phyloP scores from a whole-genome alignment of 2,113 vertebrate species.

The Aleadryas rufinucha region DNA sequence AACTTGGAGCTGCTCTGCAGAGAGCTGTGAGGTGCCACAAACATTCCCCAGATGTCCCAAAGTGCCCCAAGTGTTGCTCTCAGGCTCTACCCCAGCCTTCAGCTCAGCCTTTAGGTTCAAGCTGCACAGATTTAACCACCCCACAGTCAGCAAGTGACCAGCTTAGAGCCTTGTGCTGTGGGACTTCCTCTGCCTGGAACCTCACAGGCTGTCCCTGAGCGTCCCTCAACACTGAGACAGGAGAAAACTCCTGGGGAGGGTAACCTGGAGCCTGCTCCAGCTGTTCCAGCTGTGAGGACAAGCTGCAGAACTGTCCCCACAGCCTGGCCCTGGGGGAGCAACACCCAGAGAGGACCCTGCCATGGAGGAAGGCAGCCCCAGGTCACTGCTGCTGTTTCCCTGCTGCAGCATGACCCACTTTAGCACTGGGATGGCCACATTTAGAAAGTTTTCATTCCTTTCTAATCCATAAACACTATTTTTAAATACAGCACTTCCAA shows the following conservation, averaged over 20 bases:
- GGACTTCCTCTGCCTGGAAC: neutral
- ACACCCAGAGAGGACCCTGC: neutral
- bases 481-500: neutral
- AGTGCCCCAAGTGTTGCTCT: neutral
- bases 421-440: neutral
- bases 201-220: neutral
- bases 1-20: neutral
- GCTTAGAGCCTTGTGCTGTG: neutral
- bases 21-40: neutral
- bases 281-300: neutral
- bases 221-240: neutral
- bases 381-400: neutral
- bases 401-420: neutral
- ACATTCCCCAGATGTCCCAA: neutral
- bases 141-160: too few relatives aligned
- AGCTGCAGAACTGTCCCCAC: neutral
- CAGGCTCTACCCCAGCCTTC: neutral
- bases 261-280: neutral
- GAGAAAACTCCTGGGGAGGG: neutral
- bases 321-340: neutral
- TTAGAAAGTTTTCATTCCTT: constrained; percentile 10
- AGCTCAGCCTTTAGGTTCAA: neutral
- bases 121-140: neutral
- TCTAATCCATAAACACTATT: constrained; percentile 20
- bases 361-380: neutral